phyloP scores from a whole-genome alignment of 2,797 vertebrate species.

The Merluccius polli region DNA sequence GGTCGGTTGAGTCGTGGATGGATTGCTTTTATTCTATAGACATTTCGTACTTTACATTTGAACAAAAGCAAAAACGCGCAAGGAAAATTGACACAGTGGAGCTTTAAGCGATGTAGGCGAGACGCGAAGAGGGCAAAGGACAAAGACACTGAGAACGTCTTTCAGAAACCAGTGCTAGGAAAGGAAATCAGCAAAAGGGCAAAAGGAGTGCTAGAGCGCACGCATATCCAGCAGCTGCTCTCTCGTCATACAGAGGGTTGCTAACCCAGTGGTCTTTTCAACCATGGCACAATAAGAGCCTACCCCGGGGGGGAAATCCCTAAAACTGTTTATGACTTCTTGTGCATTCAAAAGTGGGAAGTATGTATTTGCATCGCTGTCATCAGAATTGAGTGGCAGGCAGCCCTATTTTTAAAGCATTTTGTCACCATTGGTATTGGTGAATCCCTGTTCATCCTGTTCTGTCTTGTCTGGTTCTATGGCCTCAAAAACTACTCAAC shows the following conservation, averaged over 20 bases:
- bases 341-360: too few species aligned
- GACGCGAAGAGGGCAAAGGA: not conserved
- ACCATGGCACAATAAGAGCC: too few species aligned
- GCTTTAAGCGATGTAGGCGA: not conserved
- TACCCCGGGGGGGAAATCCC: too few species aligned
- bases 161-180: not conserved
- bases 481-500: too few species aligned
- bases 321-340: too few species aligned
- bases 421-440: too few species aligned
- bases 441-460: too few species aligned
- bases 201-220: not conserved
- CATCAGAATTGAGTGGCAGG: too few species aligned
- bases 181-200: not conserved
- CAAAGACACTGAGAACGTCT: not conserved
- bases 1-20: not conserved
- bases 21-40: too few species aligned
- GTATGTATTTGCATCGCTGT: too few species aligned
- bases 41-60: not conserved
- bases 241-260: not conserved
- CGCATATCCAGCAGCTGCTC: not conserved
- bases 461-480: not conserved
- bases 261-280: not conserved
- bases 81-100: not conserved
- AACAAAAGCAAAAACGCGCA: not conserved
- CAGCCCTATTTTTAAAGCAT: too few species aligned